Evolutionary conservation across 2,113 vertebrate species (phyloP), one percentile per base, ranked within the genome.

Genomic region (Oceanodroma tethys): DNA sequence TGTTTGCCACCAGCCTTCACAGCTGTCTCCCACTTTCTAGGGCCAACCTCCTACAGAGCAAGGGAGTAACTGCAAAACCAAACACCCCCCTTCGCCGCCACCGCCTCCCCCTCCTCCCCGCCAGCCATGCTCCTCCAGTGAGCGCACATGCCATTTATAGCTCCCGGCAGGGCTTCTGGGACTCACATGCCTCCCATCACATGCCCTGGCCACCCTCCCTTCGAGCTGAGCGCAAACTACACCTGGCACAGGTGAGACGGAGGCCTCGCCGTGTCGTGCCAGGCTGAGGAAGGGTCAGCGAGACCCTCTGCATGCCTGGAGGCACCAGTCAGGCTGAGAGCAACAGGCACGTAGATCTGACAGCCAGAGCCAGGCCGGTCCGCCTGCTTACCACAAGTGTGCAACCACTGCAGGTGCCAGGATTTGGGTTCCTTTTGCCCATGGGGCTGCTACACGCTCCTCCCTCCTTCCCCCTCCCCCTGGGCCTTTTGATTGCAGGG

Each of bases 61-160:
- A 82, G 79, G 50, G 83, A 86, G 83, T 86, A 62, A 74, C 73
- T 60, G 76, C 83, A 93, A 87, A 82, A 81, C 66, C 36, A 7
- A 70, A 19, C 88, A 72, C 84, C 63, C 75, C 42, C 72, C 53
- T 30, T 42, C 25, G 0, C 21, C 30, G 5, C 21, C 73, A 5
- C 60, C 36, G 0, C 90, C 88, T 92, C 95, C 89, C 95, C 71
- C 91, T 90, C 90, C 58, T 85, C 87, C 81, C 91, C 1, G 7
- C 88, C 92, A 80, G 85, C 91, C 95, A 25, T 90, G 96, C 96
- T 95, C 95, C 95, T 96, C 93, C 73, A 91, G 86, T 97, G 96
- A 96, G 96, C 93, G 79, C 96, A 96, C 86, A 93, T 84, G 95
- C 95, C 97, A 93, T 96, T 96, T 97, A 91, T 96, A 97, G 95